These are phyloP conservation scores for Aricia agestis DNA, from an alignment of 1,140 invertebrate genomes.

Conservation along the genomic window DNA sequence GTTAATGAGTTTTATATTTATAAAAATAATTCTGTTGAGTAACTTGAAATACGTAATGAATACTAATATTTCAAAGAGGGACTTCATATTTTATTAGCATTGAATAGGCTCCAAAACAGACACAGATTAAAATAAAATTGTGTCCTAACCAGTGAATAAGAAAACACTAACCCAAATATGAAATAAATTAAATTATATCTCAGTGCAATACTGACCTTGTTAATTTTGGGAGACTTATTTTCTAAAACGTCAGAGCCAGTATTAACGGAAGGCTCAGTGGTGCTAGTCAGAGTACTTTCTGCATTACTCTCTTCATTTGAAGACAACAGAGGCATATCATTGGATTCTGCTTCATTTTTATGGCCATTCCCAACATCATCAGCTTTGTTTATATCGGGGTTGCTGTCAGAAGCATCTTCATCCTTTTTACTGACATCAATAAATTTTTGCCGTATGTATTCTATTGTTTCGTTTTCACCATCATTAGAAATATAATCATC, in stretches of 20 bases:
- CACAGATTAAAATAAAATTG: too few species aligned
- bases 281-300: constrained; percentile 34
- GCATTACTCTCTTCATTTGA: constrained; percentile 29
- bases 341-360: constrained; percentile 35
- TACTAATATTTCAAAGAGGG: too few species aligned
- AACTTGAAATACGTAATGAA: too few species aligned
- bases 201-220: constrained; percentile 38
- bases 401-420: constrained; percentile 40
- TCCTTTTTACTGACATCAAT: constrained; percentile 66
- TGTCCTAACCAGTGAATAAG: too few species aligned
- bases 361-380: constrained; percentile 36
- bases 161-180: too few species aligned
- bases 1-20: too few species aligned
- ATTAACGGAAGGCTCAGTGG: constrained; percentile 31
- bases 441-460: constrained; percentile 78
- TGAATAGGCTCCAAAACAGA: too few species aligned
- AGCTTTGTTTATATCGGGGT: constrained; percentile 44
- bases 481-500: constrained; percentile 89
- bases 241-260: constrained; percentile 37
- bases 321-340: constrained; percentile 41
- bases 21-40: too few species aligned
- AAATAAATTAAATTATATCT: too few species aligned
- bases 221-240: constrained; percentile 44
- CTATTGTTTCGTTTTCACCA: constrained; percentile 78
- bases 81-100: too few species aligned